These are phyloP conservation scores for Scomberomorus guttatus DNA, from an alignment of 2,797 vertebrate species.

Conservation along the genomic window DNA sequence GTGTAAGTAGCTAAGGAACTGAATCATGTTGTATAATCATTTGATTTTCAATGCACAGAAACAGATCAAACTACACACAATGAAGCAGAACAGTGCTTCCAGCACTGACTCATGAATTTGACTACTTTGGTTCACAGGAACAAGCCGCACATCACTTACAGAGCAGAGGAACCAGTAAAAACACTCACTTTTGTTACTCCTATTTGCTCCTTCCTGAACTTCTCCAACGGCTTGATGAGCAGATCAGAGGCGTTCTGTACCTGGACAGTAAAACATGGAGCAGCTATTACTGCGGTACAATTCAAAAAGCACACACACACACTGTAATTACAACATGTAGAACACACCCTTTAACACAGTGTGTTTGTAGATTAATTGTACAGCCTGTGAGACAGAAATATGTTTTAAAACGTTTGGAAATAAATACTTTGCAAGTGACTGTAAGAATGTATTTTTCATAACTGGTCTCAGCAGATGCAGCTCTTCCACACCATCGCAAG, in stretches of 20 bases:
- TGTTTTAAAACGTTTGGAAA: neutral
- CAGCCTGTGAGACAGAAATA: neutral
- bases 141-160: neutral
- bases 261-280: conserved; percentile 75
- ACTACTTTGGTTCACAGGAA: neutral
- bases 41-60: neutral
- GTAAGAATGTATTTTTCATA: neutral
- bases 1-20: neutral
- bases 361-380: neutral
- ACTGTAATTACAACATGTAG: no score
- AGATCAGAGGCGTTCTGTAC: conserved; percentile 97
- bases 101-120: neutral
- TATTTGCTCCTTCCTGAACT: conserved; percentile 96
- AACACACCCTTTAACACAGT: neutral
- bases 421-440: neutral
- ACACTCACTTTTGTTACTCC: conserved; percentile 93
- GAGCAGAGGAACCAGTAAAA: neutral
- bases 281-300: neutral
- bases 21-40: neutral
- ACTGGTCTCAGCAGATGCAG: neutral
- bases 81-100: neutral
- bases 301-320: neutral
- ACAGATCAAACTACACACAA: neutral
- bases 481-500: neutral
- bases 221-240: conserved; percentile 97